Conservation (phyloP, 2,888 invertebrate species). For the Belgica antarctica region DNA sequence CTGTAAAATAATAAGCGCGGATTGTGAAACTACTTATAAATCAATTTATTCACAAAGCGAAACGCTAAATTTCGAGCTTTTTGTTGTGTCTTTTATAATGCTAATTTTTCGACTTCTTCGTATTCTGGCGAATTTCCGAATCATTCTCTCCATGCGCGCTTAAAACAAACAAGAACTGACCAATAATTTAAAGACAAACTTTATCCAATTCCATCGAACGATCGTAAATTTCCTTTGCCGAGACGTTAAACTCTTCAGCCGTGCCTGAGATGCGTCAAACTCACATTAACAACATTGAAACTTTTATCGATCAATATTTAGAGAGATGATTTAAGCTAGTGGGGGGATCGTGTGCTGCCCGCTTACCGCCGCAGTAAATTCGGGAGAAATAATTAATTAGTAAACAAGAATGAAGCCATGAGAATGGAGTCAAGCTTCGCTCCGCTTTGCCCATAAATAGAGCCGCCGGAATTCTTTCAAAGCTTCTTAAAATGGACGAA, state of each 20-base stretch:
- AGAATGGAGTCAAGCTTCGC: too few species aligned
- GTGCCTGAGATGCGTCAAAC: too few species aligned
- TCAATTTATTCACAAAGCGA: constrained; percentile 31
- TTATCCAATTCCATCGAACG: constrained; percentile 40
- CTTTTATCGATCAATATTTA: too few species aligned
- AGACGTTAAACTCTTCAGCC: too few species aligned
- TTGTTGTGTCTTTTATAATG: neutral
- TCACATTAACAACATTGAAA: too few species aligned
- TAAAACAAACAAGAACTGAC: constrained; percentile 38
- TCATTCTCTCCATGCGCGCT: neutral
- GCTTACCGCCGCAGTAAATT: constrained; percentile 32
- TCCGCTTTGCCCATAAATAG: neutral
- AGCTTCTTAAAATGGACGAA: neutral
- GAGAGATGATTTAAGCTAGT: too few species aligned
- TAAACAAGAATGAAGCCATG: too few species aligned
- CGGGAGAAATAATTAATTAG: too few species aligned
- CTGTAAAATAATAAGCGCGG: neutral
- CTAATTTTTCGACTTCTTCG: constrained; percentile 26
- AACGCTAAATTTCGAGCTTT: neutral
- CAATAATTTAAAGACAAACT: constrained; percentile 42
- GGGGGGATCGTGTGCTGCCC: neutral
- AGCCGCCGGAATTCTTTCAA: neutral
- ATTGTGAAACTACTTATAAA: constrained; percentile 41
- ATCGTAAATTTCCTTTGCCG: constrained; percentile 39
- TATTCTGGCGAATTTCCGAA: neutral